phyloP scores from a whole-genome alignment of 2,888 invertebrate species.

The Mimachlamys varia region DNA sequence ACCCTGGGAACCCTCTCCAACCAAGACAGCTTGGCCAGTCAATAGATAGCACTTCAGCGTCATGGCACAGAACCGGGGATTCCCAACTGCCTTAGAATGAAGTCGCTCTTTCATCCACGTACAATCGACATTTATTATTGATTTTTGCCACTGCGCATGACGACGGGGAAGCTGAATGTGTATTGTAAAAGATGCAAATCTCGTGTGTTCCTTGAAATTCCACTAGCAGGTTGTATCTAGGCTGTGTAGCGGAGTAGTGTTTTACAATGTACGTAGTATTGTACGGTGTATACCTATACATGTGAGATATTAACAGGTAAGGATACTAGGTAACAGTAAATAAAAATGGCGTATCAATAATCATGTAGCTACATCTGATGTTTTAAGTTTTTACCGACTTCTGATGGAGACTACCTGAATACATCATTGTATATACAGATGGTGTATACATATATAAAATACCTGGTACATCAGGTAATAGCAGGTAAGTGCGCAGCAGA shows the following conservation, averaged over 20 bases:
- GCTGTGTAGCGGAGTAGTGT: neutral
- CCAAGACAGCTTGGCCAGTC: neutral
- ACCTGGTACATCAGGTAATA: neutral
- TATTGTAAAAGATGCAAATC: conserved; percentile 12
- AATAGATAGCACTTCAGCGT: neutral
- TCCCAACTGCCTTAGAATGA: conserved; percentile 21
- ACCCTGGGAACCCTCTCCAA: neutral
- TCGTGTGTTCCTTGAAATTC: conserved; percentile 6
- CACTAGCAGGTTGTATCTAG: neutral
- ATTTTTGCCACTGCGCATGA: conserved; percentile 21
- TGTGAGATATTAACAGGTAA: neutral
- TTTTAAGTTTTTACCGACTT: neutral
- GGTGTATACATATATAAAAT: neutral
- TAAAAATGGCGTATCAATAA: neutral
- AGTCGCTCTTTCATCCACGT: conserved; percentile 31
- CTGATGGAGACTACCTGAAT: neutral
- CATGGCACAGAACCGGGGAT: conserved; percentile 22
- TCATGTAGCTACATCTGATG: neutral
- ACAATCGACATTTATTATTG: conserved; percentile 28
- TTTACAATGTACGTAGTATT: neutral
- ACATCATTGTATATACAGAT: neutral
- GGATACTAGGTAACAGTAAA: neutral
- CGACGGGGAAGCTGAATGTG: conserved; percentile 1
- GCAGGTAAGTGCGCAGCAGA: neutral
- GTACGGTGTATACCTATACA: neutral